Evolutionary conservation across 2,888 invertebrate genomes (phyloP).

Genomic region (Brachylomia viminalis): DNA sequence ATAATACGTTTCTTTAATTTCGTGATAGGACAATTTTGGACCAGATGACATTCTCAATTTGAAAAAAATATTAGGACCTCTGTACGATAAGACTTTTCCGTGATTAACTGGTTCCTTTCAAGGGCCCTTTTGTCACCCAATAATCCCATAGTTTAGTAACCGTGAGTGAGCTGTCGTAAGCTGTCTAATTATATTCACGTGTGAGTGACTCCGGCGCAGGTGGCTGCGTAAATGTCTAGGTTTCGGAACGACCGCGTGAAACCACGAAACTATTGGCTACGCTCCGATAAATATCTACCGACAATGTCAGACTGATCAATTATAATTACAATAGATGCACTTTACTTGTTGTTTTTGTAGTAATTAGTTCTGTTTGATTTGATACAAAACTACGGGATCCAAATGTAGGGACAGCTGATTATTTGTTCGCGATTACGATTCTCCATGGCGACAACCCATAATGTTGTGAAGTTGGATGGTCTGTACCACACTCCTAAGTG

Average conservation of each 20-base stretch:
- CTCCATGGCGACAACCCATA: background rate
- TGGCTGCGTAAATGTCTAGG: constrained; percentile 54
- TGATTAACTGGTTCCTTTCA: background rate
- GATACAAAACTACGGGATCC: background rate
- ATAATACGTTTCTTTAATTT: background rate
- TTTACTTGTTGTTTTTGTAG: constrained; percentile 1
- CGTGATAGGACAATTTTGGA: background rate
- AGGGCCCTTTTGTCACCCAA: background rate
- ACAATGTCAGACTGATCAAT: constrained; percentile 66
- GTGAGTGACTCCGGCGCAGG: constrained; percentile 51
- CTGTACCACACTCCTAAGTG: background rate
- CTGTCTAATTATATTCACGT: constrained; percentile 59
- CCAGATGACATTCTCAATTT: background rate
- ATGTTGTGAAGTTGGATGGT: background rate
- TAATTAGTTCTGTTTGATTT: background rate
- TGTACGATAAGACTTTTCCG: background rate
- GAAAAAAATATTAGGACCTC: background rate
- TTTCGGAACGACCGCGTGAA: constrained; percentile 66
- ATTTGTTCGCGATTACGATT: background rate
- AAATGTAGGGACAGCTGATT: background rate
- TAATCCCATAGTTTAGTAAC: constrained; percentile 26
- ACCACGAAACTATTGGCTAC: constrained; percentile 66
- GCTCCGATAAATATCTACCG: constrained; percentile 67
- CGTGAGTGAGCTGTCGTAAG: constrained; percentile 44
- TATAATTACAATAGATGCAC: constrained; percentile 31